Evolutionary conservation across 2,113 vertebrate species (phyloP), one percentile per base, ranked within the genome.

Genomic region (Donacobius atricapilla): DNA sequence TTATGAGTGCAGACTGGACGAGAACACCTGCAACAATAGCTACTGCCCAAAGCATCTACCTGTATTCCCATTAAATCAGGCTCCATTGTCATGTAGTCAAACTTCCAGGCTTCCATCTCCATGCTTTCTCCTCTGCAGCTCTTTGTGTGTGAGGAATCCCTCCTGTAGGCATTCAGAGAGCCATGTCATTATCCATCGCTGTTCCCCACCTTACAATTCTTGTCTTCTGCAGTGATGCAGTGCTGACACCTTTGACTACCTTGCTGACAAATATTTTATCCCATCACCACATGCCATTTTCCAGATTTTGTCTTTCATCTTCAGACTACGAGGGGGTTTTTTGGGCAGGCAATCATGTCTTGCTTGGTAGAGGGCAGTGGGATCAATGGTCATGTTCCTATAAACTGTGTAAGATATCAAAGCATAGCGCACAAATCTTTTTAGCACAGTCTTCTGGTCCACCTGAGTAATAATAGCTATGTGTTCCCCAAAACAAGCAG

Each of bases 251-350:
- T 79, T 64, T 90, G 31, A 53, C 57, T 53, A 31, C 48, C 31
- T 60, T 69, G 53, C 53, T 90, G 71, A 50, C 51, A 80, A 25
- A 66, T 80, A 40, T 58, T 94, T 84, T 63, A 83, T 89, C 66
- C 64, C 35, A 40, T n/a, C 37, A 48, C 7, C 2, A 2, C 40
- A 30, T 61, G 27, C 33, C 47, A 50, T 56, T 63, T 33, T 37
- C 28, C 47, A 89, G 42, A 47, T 94, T 81, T 64, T 58, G 44
- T 35, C 77, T 87, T 71, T 75, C 35, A 39, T 31, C 60, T 78
- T 70, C 23, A 83, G 28, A 45, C 22, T 69, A 15, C 33, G 48
- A 58, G 4, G 10, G 19, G 0, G 2, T n/a, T 3, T 40, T 83
- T 47, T 58, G 14, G 35, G 23, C 44, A 71, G 7, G 18, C 58